Percentiles rank a stretch among this genome's conserved stretches.
These are phyloP conservation scores for Patagioenas fasciata DNA, from an alignment of 2,113 vertebrate genomes.

Conservation along the genomic window DNA sequence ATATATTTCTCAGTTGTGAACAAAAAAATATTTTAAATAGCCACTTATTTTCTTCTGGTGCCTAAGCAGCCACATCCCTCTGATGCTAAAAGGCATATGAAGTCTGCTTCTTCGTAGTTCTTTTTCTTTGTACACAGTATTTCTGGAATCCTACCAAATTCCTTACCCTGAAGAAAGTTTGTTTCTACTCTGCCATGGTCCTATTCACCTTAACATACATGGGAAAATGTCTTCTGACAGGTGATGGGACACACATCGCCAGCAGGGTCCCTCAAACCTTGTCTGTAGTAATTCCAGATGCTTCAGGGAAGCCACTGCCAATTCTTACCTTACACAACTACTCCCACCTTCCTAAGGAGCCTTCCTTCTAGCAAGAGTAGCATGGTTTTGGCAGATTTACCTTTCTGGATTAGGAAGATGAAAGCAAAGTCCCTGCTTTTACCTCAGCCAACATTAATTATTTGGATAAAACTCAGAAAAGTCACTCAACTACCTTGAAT, in stretches of 20 bases:
- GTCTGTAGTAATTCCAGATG: neutral
- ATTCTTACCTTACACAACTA: neutral
- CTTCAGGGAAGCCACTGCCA: neutral
- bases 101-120: neutral
- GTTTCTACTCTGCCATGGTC: neutral
- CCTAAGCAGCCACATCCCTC: neutral
- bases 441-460: neutral
- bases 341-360: neutral
- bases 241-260: neutral
- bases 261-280: neutral
- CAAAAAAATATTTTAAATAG: neutral
- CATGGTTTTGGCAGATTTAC: neutral
- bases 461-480: neutral
- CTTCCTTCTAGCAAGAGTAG: neutral
- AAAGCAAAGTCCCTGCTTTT: neutral
- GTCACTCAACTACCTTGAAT: neutral
- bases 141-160: neutral
- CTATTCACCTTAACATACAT: neutral
- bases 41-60: neutral
- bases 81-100: neutral
- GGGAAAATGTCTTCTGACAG: neutral
- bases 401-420: neutral
- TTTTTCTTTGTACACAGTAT: neutral
- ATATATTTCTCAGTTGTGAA: neutral
- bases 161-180: neutral